phyloP scores from a whole-genome alignment of 2,113 vertebrate genomes.

The Microtus richardsoni region DNA sequence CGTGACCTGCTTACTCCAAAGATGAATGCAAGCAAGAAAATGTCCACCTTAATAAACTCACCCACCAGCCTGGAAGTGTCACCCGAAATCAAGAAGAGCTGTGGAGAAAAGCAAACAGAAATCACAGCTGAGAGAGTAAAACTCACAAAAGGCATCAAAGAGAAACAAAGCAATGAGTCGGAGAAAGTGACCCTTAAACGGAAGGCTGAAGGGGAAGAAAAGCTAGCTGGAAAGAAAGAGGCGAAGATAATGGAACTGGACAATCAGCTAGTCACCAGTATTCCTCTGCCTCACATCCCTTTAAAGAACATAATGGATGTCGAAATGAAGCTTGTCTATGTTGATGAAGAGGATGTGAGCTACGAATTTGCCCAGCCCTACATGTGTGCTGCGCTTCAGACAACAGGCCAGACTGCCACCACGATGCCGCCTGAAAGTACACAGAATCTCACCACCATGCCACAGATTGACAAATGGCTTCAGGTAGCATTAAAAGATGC shows the following conservation, averaged over 20 bases:
- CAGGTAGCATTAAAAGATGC: slow-evolving; percentile 83
- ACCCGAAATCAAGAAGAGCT: slow-evolving; percentile 68
- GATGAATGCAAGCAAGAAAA: slow-evolving; percentile 55
- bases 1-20: slow-evolving; percentile 59
- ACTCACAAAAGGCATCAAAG: slow-evolving; percentile 57
- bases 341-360: slow-evolving; percentile 83
- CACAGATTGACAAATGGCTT: slow-evolving; percentile 84
- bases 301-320: slow-evolving; percentile 81
- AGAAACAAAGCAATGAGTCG: slow-evolving; percentile 73
- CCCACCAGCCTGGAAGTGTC: slow-evolving; percentile 52
- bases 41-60: not conserved
- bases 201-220: slow-evolving; percentile 73
- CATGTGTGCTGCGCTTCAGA: slow-evolving; percentile 19
- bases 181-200: slow-evolving; percentile 70
- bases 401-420: slow-evolving; percentile 62
- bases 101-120: slow-evolving; percentile 41
- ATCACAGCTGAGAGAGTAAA: slow-evolving; percentile 50
- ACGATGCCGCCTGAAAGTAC: slow-evolving; percentile 59
- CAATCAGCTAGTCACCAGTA: not conserved
- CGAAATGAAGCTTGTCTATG: slow-evolving; percentile 85
- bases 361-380: slow-evolving; percentile 79
- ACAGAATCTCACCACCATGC: slow-evolving; percentile 74
- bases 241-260: slow-evolving; percentile 43
- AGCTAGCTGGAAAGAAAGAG: slow-evolving; percentile 64
- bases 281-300: slow-evolving; percentile 72